Evolutionary conservation across 2,797 vertebrate species (phyloP).

Genomic region (Neosilurus hyrtlii): DNA sequence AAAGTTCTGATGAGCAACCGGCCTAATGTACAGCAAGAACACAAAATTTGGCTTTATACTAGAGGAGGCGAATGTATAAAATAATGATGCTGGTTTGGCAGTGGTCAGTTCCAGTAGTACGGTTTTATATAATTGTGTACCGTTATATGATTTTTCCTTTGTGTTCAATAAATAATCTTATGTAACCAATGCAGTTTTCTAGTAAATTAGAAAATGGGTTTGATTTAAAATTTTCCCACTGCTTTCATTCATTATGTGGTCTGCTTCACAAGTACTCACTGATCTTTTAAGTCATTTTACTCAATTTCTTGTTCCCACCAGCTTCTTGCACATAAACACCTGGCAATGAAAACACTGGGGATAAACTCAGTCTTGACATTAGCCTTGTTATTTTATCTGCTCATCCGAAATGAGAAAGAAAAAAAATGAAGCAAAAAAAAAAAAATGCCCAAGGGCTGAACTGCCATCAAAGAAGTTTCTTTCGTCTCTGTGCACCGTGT

Average conservation of each 20-base stretch:
- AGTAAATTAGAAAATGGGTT: background rate
- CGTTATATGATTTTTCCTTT: background rate
- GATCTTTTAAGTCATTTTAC: constrained; percentile 49
- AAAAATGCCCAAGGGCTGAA: constrained; percentile 75
- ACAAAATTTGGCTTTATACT: background rate
- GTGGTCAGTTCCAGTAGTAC: background rate
- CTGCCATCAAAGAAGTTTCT: constrained; percentile 76
- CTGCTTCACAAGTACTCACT: constrained; percentile 47
- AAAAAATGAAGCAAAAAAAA: constrained; percentile 32
- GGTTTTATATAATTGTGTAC: background rate
- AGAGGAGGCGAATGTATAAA: background rate
- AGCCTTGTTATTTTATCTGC: constrained; percentile 77
- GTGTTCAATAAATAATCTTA: background rate
- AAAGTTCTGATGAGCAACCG: no score
- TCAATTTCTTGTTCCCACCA: constrained; percentile 70
- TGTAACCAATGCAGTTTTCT: background rate
- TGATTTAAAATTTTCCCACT: background rate
- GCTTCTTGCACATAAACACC: constrained; percentile 67
- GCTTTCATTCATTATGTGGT: constrained; percentile 1
- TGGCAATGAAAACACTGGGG: constrained; percentile 72
- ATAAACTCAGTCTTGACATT: constrained; percentile 76
- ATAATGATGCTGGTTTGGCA: background rate
- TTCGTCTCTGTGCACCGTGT: constrained; percentile 67
- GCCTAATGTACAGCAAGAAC: background rate
- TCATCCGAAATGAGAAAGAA: constrained; percentile 69